Percentiles rank a stretch among this genome's conserved stretches.
Evolutionary conservation across 2,113 vertebrate genomes (phyloP).

Genomic region (Seriola rivoliana): DNA sequence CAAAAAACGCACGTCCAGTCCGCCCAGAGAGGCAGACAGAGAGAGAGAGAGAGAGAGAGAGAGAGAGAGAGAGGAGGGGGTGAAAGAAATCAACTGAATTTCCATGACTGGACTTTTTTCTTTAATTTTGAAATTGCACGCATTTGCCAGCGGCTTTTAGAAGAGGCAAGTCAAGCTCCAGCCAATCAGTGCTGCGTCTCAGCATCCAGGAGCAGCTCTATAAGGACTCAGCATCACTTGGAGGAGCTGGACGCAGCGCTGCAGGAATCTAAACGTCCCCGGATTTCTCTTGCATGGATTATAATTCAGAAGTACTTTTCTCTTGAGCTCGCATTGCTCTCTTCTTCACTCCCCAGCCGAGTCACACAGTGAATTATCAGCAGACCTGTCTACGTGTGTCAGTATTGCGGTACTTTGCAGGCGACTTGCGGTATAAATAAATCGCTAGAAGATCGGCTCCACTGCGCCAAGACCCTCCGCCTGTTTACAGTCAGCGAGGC

Average conservation of each 20-base stretch:
- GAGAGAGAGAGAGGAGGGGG: constrained; percentile 3
- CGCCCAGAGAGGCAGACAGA: constrained; percentile 20
- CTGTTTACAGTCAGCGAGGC: constrained; percentile 25
- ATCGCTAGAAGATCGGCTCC: constrained; percentile 56
- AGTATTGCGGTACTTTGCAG: constrained; percentile 78
- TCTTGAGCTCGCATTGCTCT: background rate
- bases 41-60: constrained; percentile 7
- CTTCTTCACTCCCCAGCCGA: constrained; percentile 14
- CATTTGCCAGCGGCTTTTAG: constrained; percentile 39
- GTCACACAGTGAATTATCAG: constrained; percentile 62
- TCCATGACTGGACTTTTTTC: constrained; percentile 54
- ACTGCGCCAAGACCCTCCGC: constrained; percentile 60
- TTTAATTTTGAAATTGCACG: constrained; percentile 38
- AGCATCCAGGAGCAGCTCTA: constrained; percentile 47
- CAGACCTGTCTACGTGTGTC: constrained; percentile 39
- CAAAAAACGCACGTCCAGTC: constrained; percentile 17
- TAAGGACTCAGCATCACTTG: constrained; percentile 46
- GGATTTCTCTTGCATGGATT: constrained; percentile 64
- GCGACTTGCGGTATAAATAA: constrained; percentile 62
- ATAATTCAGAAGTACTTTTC: constrained; percentile 47
- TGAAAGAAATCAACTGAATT: constrained; percentile 21
- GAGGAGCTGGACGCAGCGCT: constrained; percentile 48
- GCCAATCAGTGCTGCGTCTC: constrained; percentile 60
- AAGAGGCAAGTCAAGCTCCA: constrained; percentile 34
- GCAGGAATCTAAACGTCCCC: constrained; percentile 25